These are phyloP conservation scores for Chiloscyllium plagiosum DNA, from an alignment of 2,113 vertebrate genomes.

Conservation along the genomic window DNA sequence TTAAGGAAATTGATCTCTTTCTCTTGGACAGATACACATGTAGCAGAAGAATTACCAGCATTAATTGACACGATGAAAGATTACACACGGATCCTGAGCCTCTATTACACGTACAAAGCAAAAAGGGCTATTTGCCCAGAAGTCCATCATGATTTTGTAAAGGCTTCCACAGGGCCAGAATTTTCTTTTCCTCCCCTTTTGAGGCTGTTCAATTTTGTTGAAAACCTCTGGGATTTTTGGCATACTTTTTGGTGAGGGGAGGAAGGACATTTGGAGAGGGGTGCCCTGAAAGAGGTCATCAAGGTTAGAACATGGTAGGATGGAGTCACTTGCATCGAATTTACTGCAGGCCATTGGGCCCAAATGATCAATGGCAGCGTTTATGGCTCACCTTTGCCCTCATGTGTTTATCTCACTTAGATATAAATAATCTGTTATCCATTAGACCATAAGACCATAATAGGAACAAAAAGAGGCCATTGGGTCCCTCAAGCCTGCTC, in stretches of 20 bases:
- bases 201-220: not conserved
- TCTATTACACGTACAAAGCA: not conserved
- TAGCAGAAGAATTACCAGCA: conserved; percentile 27
- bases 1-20: conserved; percentile 13
- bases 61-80: conserved; percentile 27
- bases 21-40: conserved; percentile 29
- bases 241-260: not conserved
- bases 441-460: too few species aligned
- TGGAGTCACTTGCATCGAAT: not conserved
- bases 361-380: not conserved
- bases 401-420: not conserved
- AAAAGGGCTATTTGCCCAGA: not conserved
- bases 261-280: not conserved
- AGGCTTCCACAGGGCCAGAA: not conserved
- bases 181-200: not conserved
- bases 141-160: not conserved
- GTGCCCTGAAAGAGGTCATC: not conserved
- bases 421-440: not conserved
- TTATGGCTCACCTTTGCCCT: not conserved
- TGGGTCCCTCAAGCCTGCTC: too few species aligned
- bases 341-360: not conserved
- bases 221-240: not conserved
- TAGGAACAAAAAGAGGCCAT: too few species aligned
- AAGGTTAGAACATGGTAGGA: not conserved
- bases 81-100: not conserved